Conservation (phyloP, 35 echinoderm and acorn worm species). For the Amphiura filiformis region DNA sequence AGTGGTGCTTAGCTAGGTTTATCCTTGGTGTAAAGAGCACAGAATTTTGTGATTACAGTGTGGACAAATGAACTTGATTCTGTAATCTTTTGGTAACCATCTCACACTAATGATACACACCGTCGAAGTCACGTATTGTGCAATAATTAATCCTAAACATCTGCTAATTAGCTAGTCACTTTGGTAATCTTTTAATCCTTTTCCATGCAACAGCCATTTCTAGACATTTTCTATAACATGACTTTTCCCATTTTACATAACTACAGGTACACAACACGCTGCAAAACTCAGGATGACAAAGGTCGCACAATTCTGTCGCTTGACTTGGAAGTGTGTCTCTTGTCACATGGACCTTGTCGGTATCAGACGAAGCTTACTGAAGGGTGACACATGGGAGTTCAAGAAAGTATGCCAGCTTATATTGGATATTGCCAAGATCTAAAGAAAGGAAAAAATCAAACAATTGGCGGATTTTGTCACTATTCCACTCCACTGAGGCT, state of each 20-base stretch:
- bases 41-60: too few relatives aligned
- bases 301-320: slow-evolving; percentile 81
- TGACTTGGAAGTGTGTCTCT: slow-evolving; percentile 89
- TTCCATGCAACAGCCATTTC: too few relatives aligned
- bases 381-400: slow-evolving; percentile 98
- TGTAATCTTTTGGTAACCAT: too few relatives aligned
- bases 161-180: too few relatives aligned
- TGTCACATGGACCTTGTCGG: slow-evolving; percentile 95
- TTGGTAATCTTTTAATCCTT: too few relatives aligned
- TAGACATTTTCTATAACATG: too few relatives aligned
- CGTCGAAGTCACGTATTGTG: too few relatives aligned
- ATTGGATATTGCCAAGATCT: slow-evolving; percentile 74
- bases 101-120: too few relatives aligned
- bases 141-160: too few relatives aligned
- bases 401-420: slow-evolving; percentile 84
- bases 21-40: too few relatives aligned
- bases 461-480: neutral
- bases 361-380: slow-evolving; percentile 75
- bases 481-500: neutral
- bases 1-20: too few relatives aligned
- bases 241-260: neutral
- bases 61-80: too few relatives aligned
- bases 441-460: neutral
- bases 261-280: slow-evolving; percentile 80
- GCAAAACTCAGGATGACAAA: slow-evolving; percentile 91